phyloP scores from a whole-genome alignment of 2,113 vertebrate genomes.

The Ammodytes marinus region DNA sequence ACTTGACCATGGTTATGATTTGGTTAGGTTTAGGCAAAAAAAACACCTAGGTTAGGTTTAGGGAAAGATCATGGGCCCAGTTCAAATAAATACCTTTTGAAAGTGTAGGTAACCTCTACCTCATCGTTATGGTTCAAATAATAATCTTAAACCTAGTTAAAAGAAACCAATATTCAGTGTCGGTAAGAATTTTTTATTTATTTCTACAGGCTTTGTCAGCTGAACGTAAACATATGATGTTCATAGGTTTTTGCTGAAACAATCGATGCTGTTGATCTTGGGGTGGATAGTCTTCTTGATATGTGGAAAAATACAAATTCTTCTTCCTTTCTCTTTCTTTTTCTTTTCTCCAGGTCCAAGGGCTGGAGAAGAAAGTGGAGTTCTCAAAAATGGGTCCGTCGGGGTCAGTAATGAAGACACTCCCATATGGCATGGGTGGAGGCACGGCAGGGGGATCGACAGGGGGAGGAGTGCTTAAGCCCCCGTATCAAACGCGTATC shows the following conservation, averaged over 20 bases:
- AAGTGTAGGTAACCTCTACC: neutral
- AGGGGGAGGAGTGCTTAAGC: slow-evolving; percentile 82
- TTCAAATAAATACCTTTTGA: neutral
- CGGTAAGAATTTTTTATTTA: too few species aligned
- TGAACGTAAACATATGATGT: neutral
- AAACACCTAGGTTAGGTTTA: too few species aligned
- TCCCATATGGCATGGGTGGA: slow-evolving; percentile 82
- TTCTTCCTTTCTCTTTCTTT: slow-evolving; percentile 6
- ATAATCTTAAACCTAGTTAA: neutral
- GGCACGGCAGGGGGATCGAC: slow-evolving; percentile 60
- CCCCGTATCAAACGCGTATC: slow-evolving; percentile 83
- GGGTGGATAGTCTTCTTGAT: neutral
- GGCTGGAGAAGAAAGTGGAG: slow-evolving; percentile 88
- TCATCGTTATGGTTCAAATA: neutral
- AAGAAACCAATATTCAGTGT: too few species aligned
- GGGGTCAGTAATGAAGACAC: slow-evolving; percentile 84
- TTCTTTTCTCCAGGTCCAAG: slow-evolving; percentile 83
- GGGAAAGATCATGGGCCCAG: neutral
- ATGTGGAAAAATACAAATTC: neutral
- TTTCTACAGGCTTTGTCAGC: neutral
- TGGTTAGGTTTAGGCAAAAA: too few species aligned
- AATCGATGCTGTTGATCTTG: neutral
- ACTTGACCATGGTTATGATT: too few species aligned
- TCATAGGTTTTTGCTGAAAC: neutral
- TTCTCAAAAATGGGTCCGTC: slow-evolving; percentile 89